Base-by-base conservation (phyloP, 1,140 invertebrate species). In the Macrobrachium rosenbergii region DNA sequence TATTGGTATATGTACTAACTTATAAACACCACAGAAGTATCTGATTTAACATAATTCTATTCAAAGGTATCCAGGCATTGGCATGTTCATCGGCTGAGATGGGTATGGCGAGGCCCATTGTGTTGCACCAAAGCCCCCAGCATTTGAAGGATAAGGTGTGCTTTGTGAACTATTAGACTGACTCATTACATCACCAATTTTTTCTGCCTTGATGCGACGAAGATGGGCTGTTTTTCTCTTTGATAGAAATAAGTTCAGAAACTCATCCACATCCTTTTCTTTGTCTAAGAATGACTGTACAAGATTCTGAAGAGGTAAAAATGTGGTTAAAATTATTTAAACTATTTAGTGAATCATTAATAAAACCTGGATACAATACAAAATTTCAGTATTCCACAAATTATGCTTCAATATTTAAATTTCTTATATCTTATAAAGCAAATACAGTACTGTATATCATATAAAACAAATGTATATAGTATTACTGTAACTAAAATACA, bases 151-250 rank as follows among this genome's bases (percentile, higher is more conserved):
- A 37, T 81, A 84, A 14, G 82, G 79, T 21, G 87, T n/a, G 21
- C 45, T 82, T 16, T 75, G 69, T 82, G 72, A 19, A 28, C 21
- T 78, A 28, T 67, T 73, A 8, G 69, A 76, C 23, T 76, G 45
- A 52, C 43, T 83, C 11, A 93, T 77, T 28, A 92, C 82, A 77
- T 92, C 92, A 3, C 90, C 90, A 90, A 93, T 91, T 88, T 92
- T 92, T 63, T 93, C 92, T 21, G 91, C 90, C 88, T 93, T 93
- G 16, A 93, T 91, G 45, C 91, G 87, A 37, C 92, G 87, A 21
- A 91, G 82, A 88, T 93, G 92, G 11, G 91, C 91, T n/a, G 91
- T 52, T 60, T 91, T 92, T 59, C 92, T 90, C 81, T 91, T 91
- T 5, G 90, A 89, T 69, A 92, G 86, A 89, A 92, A 93, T 80